These are phyloP conservation scores for Octomys mimax DNA, from an alignment of 2,797 vertebrate genomes.

Conservation along the genomic window DNA sequence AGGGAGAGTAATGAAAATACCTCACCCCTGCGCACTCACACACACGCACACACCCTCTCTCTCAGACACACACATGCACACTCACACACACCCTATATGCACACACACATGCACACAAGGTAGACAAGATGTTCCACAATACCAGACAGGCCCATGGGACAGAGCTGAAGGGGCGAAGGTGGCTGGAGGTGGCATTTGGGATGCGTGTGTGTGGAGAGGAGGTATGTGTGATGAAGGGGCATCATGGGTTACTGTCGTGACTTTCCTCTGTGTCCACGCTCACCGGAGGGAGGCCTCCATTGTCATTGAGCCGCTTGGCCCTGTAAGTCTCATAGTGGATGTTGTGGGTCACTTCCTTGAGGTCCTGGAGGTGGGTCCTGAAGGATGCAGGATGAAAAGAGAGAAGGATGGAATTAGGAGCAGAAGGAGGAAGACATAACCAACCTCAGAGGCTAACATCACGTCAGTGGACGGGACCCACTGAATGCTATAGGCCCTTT, in stretches of 20 bases:
- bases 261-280: conserved; percentile 89
- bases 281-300: conserved; percentile 96
- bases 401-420: background rate
- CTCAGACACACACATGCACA: fast-evolving
- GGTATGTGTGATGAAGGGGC: conserved; percentile 51
- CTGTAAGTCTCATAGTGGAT: conserved; percentile 99
- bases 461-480: background rate
- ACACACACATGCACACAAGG: background rate
- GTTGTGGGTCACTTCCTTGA: conserved; percentile 99
- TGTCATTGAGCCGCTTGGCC: conserved; percentile 97
- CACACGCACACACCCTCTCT: background rate
- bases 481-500: background rate
- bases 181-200: conserved; percentile 67
- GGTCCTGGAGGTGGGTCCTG: conserved; percentile 98
- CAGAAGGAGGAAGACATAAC: background rate
- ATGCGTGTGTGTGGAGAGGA: conserved; percentile 45
- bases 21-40: conserved; percentile 52
- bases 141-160: conserved; percentile 83
- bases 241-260: conserved; percentile 96
- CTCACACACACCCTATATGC: background rate
- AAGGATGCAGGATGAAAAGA: conserved; percentile 25
- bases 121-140: conserved; percentile 79
- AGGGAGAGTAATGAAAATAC: conserved; percentile 75
- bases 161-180: conserved; percentile 78
- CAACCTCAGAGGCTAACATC: background rate